phyloP scores from a whole-genome alignment of 2,797 vertebrate genomes.

The Botia almorhae region DNA sequence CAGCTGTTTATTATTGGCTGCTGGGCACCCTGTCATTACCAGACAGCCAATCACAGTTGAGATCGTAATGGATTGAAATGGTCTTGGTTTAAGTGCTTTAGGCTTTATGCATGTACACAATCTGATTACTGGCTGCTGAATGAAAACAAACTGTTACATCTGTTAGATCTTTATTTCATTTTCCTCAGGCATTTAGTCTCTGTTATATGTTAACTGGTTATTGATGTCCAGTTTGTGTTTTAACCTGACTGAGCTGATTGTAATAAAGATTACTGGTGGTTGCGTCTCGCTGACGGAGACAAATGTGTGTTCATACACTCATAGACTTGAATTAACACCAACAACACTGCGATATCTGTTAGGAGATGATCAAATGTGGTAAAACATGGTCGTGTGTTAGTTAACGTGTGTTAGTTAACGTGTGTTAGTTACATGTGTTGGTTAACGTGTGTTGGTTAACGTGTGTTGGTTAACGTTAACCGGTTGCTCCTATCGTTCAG shows the following conservation, averaged over 20 bases:
- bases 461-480: too few relatives aligned
- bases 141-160: neutral
- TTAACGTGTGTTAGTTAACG: too few relatives aligned
- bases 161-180: neutral
- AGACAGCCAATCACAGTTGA: conserved; percentile 66
- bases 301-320: too few relatives aligned
- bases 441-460: too few relatives aligned
- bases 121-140: neutral
- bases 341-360: neutral
- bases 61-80: conserved; percentile 38
- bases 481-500: neutral
- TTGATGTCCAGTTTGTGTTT: too few relatives aligned
- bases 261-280: too few relatives aligned
- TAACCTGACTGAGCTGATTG: too few relatives aligned
- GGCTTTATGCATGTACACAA: neutral
- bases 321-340: too few relatives aligned
- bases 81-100: neutral
- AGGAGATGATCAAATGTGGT: neutral
- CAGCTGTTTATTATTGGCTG: conserved; percentile 61
- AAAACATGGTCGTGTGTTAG: neutral
- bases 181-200: neutral
- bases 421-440: too few relatives aligned
- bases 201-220: neutral
- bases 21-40: neutral
- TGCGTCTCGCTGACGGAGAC: too few relatives aligned